phyloP scores from a whole-genome alignment of 1,140 invertebrate genomes.

The Cyphomyrmex costatus region DNA sequence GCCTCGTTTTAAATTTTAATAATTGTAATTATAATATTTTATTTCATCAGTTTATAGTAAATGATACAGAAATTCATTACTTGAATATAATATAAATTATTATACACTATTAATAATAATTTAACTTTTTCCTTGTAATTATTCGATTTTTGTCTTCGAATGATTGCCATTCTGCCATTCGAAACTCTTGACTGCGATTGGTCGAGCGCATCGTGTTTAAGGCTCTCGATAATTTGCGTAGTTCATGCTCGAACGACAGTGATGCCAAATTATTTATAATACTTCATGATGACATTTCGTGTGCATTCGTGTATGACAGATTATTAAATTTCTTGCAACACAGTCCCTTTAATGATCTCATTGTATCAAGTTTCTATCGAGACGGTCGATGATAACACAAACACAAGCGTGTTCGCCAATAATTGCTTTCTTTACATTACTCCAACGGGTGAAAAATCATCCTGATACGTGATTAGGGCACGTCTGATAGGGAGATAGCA shows the following conservation, averaged over 20 bases:
- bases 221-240: neutral
- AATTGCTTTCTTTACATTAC: neutral
- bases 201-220: neutral
- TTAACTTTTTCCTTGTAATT: too few relatives aligned
- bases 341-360: neutral
- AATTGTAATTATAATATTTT: too few relatives aligned
- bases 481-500: neutral
- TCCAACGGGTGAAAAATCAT: neutral
- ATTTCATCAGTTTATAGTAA: too few relatives aligned
- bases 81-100: too few relatives aligned
- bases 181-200: neutral
- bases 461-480: neutral
- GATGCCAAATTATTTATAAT: conserved; percentile 1
- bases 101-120: too few relatives aligned
- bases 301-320: neutral
- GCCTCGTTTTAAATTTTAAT: too few relatives aligned
- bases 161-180: neutral
- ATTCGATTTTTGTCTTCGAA: too few relatives aligned
- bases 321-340: neutral
- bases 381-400: neutral
- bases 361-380: neutral
- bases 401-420: neutral
- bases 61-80: too few relatives aligned
- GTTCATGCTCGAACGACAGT: neutral
- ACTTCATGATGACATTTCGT: neutral